Evolutionary conservation across 1,140 invertebrate species (phyloP), one percentile per base, ranked within the genome.

Genomic region (Chrysomallon squamiferum): DNA sequence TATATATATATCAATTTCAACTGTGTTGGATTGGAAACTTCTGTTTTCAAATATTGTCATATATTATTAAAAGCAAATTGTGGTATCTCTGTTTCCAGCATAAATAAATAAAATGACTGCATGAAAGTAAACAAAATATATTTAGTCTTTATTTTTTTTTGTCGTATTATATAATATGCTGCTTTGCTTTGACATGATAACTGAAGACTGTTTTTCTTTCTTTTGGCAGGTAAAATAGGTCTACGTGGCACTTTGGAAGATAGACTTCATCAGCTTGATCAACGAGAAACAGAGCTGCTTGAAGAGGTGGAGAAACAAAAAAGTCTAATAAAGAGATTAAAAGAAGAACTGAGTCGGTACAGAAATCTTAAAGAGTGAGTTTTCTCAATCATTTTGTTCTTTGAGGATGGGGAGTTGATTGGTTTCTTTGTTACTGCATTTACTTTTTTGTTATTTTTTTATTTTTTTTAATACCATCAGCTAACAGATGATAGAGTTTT

Each of bases 201-300:
- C n/a, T n/a, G n/a, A n/a, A n/a, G n/a, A n/a, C 35, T 7, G 5
- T 38, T 38, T 38, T 38, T 38, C 6, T 38, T 38, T 38, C 6
- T 38, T 15, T 7, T 38, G 65, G 3, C 45, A 81, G 78, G 80
- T 66, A 85, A 85, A 62, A 61, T 85, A 56, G 70, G 67, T 3
- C 72, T 84, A 7, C 71, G 77, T 38, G 82, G 84, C 6, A 71
- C 43, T 5, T 7, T 81, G 43, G 78, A 79, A 25, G 71, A 84
- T 41, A 59, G 80, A 18, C 66, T 85, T 32, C 77, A 81, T n/a
- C 78, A 80, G 59, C 66, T 85, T 30, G 84, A 85, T 62, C 73
- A 79, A 35, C 41, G 80, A 54, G 84, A 85, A 73, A 83, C 82
- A 27, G 78, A 84, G 56, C 70, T 85, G 3, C 68, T 85, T 13